Evolutionary conservation across 2,113 vertebrate species (phyloP), one percentile per base, ranked within the genome.

Genomic region (Leucoraja erinaceus): DNA sequence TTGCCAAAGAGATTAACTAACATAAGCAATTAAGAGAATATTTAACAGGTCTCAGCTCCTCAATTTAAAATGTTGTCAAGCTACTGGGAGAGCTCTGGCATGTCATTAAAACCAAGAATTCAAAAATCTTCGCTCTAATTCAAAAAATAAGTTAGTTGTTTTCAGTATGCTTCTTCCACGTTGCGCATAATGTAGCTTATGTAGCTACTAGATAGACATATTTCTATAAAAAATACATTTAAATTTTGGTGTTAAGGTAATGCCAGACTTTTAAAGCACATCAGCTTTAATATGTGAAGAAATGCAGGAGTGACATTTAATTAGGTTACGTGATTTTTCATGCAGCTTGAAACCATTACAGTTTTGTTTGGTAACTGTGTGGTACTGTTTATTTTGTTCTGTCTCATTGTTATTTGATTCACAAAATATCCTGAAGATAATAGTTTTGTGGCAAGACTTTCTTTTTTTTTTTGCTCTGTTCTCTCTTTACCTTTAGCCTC

Each of bases 231-330:
- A 25, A 83, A 88, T 7, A 66, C 5, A 28, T 28, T n/a, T 12
- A 59, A 86, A 56, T 68, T 6, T 10, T 68, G 10, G 10, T 1
- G 66, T 68, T 86, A 86, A 86, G 14, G 59, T n/a, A 18, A 18
- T 28, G 63, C 1, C 83, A 88, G 83, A 63, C n/a, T 31, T 88
- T 88, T 88, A 88, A 88, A 63, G 61, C 59, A 63, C 28, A 88
- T 31, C 56, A 5, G 54, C 20, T 10, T 84, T 5, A 56, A 59
- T 56, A 59, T 25, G 28, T 56, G 10, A 0, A 59, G 22, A 28
- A 84, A 61, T 56, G 56, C 63, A 88, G 59, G 12, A 88, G 59
- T 63, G n/a, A 63, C 56, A 86, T 59, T 81, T 81, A 81, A 81
- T 25, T 81, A 81, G 47, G 79, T 22, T 83, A 56, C 79, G 28